phyloP scores from a whole-genome alignment of 2,888 invertebrate species.

The Ditula angustiorana region DNA sequence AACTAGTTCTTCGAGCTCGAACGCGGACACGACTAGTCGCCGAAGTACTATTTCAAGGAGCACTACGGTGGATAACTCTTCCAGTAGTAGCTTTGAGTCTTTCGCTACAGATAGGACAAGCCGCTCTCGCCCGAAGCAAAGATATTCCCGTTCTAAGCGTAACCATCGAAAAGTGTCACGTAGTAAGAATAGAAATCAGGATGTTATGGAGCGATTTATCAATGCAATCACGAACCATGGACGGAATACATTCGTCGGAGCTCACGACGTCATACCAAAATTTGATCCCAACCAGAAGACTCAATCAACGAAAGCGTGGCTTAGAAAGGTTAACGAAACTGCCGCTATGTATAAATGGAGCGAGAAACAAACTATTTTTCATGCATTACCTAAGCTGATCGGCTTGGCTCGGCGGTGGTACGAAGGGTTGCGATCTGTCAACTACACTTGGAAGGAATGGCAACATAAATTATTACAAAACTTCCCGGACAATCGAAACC shows the following conservation, averaged over 20 bases:
- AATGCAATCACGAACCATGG: not conserved
- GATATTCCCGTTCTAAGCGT: too few species aligned
- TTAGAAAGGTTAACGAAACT: not conserved
- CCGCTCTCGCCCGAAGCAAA: not conserved
- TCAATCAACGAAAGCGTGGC: conserved; percentile 1
- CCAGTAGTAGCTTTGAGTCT: not conserved
- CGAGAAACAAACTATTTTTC: too few species aligned
- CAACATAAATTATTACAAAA: too few species aligned
- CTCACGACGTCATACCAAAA: too few species aligned
- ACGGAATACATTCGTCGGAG: too few species aligned
- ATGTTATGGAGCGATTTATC: not conserved
- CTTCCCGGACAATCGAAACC: too few species aligned
- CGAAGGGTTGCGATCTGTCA: conserved; percentile 17
- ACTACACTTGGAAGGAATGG: too few species aligned
- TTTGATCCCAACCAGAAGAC: not conserved
- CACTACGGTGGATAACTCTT: not conserved
- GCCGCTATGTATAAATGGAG: not conserved
- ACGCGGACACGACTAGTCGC: too few species aligned
- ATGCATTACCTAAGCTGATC: not conserved
- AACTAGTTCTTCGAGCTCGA: not conserved
- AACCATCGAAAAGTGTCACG: too few species aligned
- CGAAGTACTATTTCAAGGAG: not conserved
- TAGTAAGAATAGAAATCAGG: not conserved
- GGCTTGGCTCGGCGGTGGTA: conserved; percentile 1
- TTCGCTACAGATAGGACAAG: too few species aligned